Percentiles rank a stretch among this genome's conserved stretches.
Evolutionary conservation across 2,797 vertebrate genomes (phyloP).

Genomic region (Ctenopoma multispine): DNA sequence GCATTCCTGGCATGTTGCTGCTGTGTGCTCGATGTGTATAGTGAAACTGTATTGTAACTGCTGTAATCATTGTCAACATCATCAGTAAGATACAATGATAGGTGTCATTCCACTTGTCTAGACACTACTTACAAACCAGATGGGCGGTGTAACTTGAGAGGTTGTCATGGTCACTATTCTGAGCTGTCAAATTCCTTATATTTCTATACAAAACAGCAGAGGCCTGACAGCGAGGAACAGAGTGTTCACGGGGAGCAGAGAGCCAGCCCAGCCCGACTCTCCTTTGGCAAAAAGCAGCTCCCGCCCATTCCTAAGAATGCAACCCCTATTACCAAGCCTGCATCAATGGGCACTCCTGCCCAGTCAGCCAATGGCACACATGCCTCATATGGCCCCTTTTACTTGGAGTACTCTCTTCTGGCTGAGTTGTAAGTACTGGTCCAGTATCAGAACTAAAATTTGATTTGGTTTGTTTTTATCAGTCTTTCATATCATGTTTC

Average conservation of each 20-base stretch:
- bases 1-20: conserved; percentile 13
- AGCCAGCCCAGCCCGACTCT: conserved; percentile 88
- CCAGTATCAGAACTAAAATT: background rate
- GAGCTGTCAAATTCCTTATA: background rate
- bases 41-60: background rate
- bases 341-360: conserved; percentile 83
- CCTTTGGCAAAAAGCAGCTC: conserved; percentile 91
- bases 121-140: conserved; percentile 30
- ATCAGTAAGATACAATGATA: conserved; percentile 14
- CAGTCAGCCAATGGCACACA: conserved; percentile 95
- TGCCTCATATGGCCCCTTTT: conserved; percentile 97
- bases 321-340: conserved; percentile 91
- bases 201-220: conserved; percentile 76
- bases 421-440: conserved; percentile 94
- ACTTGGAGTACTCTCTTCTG: conserved; percentile 97
- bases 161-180: conserved; percentile 7
- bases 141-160: conserved; percentile 46
- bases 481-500: background rate
- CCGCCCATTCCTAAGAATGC: conserved; percentile 93
- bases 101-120: conserved; percentile 21
- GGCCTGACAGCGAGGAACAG: conserved; percentile 92
- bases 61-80: background rate
- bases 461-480: background rate
- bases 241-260: conserved; percentile 86
- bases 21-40: conserved; percentile 1